These are phyloP conservation scores for Trachymyrmex cornetzi DNA, from an alignment of 1,140 invertebrate species.

Conservation along the genomic window DNA sequence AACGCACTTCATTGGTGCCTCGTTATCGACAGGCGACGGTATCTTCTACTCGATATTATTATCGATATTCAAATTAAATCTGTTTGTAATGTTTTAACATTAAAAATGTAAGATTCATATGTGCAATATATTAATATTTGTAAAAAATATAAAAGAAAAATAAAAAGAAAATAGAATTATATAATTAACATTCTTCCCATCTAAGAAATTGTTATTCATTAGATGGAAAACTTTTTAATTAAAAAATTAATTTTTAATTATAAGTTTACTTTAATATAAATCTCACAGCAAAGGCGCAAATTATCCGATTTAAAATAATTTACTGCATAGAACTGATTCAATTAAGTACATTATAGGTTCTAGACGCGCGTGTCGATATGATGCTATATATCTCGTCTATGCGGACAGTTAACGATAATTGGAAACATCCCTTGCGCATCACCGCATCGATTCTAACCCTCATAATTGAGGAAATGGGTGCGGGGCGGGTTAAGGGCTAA, in stretches of 20 bases:
- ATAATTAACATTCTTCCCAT: neutral
- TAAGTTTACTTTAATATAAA: neutral
- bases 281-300: neutral
- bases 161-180: neutral
- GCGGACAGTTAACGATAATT: constrained; percentile 81
- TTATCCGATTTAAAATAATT: constrained; percentile 7
- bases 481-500: constrained; percentile 77
- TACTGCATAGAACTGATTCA: constrained; percentile 33
- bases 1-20: constrained; percentile 60
- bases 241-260: neutral
- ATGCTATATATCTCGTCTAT: constrained; percentile 73
- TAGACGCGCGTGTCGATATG: constrained; percentile 64
- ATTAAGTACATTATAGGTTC: constrained; percentile 65
- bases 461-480: constrained; percentile 80
- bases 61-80: constrained; percentile 11
- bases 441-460: constrained; percentile 70
- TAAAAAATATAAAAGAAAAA: constrained; percentile 32
- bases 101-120: constrained; percentile 32
- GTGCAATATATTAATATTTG: neutral
- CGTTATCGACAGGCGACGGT: neutral
- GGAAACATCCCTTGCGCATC: constrained; percentile 80
- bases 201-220: neutral
- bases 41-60: constrained; percentile 38
- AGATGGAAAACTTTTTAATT: neutral
- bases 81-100: neutral